Evolutionary conservation across 2,888 invertebrate species (phyloP), one percentile per base, ranked within the genome.

Genomic region (Sinhomidia bicolor): DNA sequence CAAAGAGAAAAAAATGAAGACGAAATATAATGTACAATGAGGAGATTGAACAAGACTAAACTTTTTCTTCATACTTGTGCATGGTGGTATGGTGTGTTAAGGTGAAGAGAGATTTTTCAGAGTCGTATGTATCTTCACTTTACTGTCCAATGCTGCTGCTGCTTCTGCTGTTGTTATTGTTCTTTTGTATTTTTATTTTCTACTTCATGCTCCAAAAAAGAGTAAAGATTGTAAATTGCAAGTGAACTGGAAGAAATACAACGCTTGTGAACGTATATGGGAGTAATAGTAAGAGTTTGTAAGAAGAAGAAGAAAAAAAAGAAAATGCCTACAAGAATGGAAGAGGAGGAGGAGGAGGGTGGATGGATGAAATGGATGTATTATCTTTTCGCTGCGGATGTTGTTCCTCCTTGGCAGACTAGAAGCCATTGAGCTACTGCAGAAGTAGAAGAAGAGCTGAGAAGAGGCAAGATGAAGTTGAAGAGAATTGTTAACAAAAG

Each of bases 211-310:
- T 76, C 76, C 76, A 60, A 65, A 82, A 74, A 26, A 47, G 44
- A 78, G 26, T 47, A 36, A 85, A 81, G 80, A 80, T 68, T 85
- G 85, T 85, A 80, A 85, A 85, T 80, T 80, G 86, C 81, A 81
- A 87, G 86, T 81, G 81, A 74, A 81, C 86, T 87, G 86, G 86
- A 87, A 87, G 81, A 80, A 68, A 62, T 17, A 41, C 9, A 44
- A 74, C n/a, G n/a, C n/a, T n/a, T n/a, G n/a, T n/a, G n/a, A n/a
- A n/a, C n/a, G n/a, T n/a, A 62, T n/a, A 44, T 23, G 36, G 44
- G 51, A 51, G 26, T 36, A 51, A 32, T n/a, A 71, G n/a, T 1
- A 74, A 26, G 44, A 47, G 51, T 36, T 36, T 5, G 36, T 7
- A 36, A 36, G 36, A 36, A 36, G 36, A 36, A 36, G 36, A 7